Percentiles rank a stretch among this genome's conserved stretches.
phyloP scores from a whole-genome alignment of 1,140 invertebrate genomes.

The Formica exsecta region DNA sequence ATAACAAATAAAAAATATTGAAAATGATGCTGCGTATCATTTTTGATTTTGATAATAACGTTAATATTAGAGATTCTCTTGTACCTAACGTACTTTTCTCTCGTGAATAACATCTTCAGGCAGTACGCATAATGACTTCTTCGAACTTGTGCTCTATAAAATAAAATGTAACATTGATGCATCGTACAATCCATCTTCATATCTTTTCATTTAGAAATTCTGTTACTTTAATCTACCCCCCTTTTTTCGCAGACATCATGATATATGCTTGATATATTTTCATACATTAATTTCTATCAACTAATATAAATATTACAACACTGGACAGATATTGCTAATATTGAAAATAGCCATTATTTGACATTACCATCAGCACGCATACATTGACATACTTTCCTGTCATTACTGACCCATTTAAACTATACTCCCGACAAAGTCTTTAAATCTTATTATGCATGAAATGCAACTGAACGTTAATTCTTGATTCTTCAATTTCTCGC shows the following conservation, averaged over 20 bases:
- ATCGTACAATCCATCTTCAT: not conserved
- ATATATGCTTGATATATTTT: constrained; percentile 2
- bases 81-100: constrained; percentile 44
- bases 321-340: not conserved
- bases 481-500: not conserved
- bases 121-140: constrained; percentile 30
- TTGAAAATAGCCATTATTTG: not conserved
- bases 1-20: constrained; percentile 4
- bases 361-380: not conserved
- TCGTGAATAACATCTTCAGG: constrained; percentile 35
- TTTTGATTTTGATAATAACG: not conserved
- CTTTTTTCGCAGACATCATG: not conserved
- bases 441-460: not conserved
- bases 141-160: constrained; percentile 28
- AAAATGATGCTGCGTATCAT: not conserved
- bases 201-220: not conserved
- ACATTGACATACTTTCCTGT: constrained; percentile 35
- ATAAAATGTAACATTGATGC: constrained; percentile 3
- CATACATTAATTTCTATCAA: not conserved
- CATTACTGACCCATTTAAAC: constrained; percentile 55
- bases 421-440: not conserved
- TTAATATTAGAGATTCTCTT: constrained; percentile 16
- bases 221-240: not conserved
- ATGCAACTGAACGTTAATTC: not conserved
- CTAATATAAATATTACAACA: not conserved